Base-by-base conservation (phyloP, 2,797 vertebrate genomes). In the Gallinago stenura region DNA sequence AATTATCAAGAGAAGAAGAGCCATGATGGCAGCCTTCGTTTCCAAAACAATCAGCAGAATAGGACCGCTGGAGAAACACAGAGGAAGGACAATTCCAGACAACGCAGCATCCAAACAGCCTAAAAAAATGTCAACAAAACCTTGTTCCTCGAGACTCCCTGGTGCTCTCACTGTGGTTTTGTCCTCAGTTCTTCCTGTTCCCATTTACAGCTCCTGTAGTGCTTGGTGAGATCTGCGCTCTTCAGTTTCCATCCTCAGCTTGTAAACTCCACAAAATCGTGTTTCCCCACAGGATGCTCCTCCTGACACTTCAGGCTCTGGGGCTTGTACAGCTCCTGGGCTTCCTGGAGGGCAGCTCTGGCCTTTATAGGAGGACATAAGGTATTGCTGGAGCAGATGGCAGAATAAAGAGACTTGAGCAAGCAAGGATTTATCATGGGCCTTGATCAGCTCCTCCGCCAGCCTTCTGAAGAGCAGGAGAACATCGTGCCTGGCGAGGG, bases 141-240 rank as follows among this genome's bases (percentile, higher is more conserved):
- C 45, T 87, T 28, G 12, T 94, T 95, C 71, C 68, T 93, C 0
- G 0, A 89, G 71, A 73, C 66, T 90, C 25, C 43, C 48, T 73
- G 75, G 80, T 91, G 75, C 54, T 88, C 39, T 69, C 0, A 0
- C 53, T 76, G 57, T 50, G 76, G 28, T 92, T 87, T 89, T 93
- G 64, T 88, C 92, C 78, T 95, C 75, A 93, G 90, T 71, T 87
- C 71, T 95, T 94, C 91, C 78, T 95, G 77, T 85, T 96, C 41
- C 71, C 75, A 65, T 89, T 95, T 81, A 58, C 57, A 87, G 24
- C 57, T 95, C 35, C 57, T 93, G 73, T 73, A 80, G 48, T 43
- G 45, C 64, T 90, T 0, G 0, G 50, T 87, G 35, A 83, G 61
- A 68, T 69, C 83, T 68, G 10, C 0, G 0, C 83, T 91, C 56